phyloP scores from a whole-genome alignment of 2,797 vertebrate genomes.

The Sebastolobus alascanus region DNA sequence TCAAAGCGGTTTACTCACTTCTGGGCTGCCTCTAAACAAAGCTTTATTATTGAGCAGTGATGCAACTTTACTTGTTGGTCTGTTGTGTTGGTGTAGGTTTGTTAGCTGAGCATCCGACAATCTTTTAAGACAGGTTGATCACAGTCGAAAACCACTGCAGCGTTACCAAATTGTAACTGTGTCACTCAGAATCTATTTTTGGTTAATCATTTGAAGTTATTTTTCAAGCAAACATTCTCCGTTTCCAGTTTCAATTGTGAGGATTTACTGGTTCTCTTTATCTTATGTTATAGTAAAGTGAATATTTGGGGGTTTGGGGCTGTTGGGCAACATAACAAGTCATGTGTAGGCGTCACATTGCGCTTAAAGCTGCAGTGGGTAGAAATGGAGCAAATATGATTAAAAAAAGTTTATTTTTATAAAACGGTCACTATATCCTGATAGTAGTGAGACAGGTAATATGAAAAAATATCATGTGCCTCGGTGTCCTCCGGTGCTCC shows the following conservation, averaged over 20 bases:
- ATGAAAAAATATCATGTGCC: no score
- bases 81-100: slow-evolving; percentile 13
- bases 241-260: not conserved
- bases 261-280: not conserved
- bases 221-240: not conserved
- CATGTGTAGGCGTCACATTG: not conserved
- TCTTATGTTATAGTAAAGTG: not conserved
- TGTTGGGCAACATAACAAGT: not conserved
- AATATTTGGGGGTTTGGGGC: not conserved
- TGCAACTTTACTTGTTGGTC: slow-evolving; percentile 34
- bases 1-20: slow-evolving; percentile 78
- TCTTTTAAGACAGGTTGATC: not conserved
- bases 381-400: rapidly evolving
- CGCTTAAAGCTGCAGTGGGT: no score
- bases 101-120: not conserved
- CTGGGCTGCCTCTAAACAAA: slow-evolving; percentile 59
- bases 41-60: slow-evolving; percentile 51
- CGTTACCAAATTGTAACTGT: not conserved
- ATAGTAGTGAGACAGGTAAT: no score
- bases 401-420: no score
- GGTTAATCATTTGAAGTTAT: not conserved
- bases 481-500: no score
- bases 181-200: not conserved
- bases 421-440: rapidly evolving
- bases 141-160: not conserved